Evolutionary conservation across 2,888 invertebrate genomes (phyloP), one percentile per base, ranked within the genome.

Genomic region (Ariolimax columbianus): DNA sequence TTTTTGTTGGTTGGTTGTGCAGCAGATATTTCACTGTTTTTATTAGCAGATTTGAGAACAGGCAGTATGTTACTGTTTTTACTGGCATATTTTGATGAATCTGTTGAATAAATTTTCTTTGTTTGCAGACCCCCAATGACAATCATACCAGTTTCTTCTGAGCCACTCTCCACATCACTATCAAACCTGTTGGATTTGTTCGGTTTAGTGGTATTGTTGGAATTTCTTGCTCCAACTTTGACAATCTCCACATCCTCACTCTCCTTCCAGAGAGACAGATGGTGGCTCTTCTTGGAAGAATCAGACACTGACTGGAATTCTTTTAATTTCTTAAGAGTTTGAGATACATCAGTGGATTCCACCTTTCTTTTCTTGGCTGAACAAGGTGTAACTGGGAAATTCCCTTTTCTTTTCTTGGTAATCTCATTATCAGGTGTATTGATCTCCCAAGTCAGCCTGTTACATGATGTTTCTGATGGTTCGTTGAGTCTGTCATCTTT

Each of bases 371-470:
- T 55, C 55, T 55, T 55, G 47, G 47, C 14, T 17, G 55, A 23
- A 55, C 19, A 2, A 11, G 17, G 55, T 3, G 7, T 11, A 3
- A 17, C 55, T 23, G 55, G 55, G 23, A 55, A 86, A 36, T 81
- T 4, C 3, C 86, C 86, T 47, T 86, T 86, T 51, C 86, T 75
- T 43, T 84, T 87, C 38, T 80, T 84, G n/a, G 83, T 86, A 40
- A 87, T 87, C 30, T 88, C 88, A 40, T 36, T 79, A 51, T 86
- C 87, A 19, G 78, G 82, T 0, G 73, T 81, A 36, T 89, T 89
- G 33, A 92, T 77, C 59, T 89, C 84, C 91, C 91, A 92, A 0
- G 92, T 92, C 6, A 91, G 84, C 19, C 72, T 55, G 47, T 87
- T 72, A 33, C 75, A 77, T 43, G 30, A 51, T 33, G 66, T 36